A percentile compares a stretch with the other conserved stretches of the same genome.
phyloP scores from a whole-genome alignment of 2,797 vertebrate genomes.

The Tangara arthus region DNA sequence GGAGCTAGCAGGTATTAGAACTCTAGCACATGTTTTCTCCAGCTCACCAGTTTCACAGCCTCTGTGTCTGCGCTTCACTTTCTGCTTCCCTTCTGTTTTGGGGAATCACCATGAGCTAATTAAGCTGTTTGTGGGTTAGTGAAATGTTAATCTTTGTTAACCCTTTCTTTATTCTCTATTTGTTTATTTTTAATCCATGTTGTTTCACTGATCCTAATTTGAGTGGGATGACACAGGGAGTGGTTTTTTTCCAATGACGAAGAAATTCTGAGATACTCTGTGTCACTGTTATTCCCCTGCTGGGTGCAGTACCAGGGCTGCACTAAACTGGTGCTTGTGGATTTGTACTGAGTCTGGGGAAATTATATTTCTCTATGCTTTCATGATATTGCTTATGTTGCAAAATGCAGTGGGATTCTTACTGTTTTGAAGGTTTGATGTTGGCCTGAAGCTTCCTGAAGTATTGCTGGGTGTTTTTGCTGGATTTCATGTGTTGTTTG shows the following conservation, averaged over 20 bases:
- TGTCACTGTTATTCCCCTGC: background rate
- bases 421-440: background rate
- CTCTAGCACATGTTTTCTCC: background rate
- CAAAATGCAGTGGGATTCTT: background rate
- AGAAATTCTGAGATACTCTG: background rate
- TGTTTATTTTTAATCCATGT: background rate
- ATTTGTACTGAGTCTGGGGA: background rate
- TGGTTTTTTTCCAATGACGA: background rate
- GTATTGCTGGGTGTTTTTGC: background rate
- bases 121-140: background rate
- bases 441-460: background rate
- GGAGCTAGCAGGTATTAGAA: background rate
- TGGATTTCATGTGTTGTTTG: background rate
- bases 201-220: background rate
- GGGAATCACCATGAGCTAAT: background rate
- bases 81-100: background rate
- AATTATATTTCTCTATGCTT: background rate
- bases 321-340: background rate
- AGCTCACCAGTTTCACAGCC: background rate
- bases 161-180: background rate
- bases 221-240: background rate
- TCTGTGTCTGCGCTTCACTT: background rate
- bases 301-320: background rate
- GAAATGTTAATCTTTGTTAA: background rate
- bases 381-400: background rate